Evolutionary conservation across 2,888 invertebrate genomes (phyloP).

Genomic region (Folsomia manolachei): DNA sequence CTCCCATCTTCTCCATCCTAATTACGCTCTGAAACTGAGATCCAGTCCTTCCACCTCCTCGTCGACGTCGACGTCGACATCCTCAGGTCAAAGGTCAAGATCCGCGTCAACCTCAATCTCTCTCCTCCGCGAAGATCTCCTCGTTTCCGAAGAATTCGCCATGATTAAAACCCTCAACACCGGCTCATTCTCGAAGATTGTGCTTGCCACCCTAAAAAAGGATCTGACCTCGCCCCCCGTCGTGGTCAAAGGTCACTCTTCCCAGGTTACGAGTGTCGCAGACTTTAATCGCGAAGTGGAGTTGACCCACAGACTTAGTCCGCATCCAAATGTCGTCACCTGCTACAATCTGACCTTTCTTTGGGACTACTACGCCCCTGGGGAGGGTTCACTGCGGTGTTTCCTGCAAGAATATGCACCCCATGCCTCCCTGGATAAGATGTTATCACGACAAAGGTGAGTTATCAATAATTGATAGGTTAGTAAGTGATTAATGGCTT

Average conservation of each 20-base stretch:
- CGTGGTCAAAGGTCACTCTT: constrained; percentile 67
- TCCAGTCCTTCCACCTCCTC: background rate
- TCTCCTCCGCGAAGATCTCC: constrained; percentile 50
- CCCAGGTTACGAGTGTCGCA: constrained; percentile 60
- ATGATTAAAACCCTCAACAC: constrained; percentile 65
- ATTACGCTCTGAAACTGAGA: too few relatives aligned
- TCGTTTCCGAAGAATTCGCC: constrained; percentile 63
- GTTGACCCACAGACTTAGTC: constrained; percentile 72
- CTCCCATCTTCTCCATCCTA: background rate
- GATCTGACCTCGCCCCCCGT: constrained; percentile 60
- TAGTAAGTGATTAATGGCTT: too few relatives aligned
- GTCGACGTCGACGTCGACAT: background rate
- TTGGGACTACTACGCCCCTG: constrained; percentile 62
- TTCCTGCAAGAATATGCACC: constrained; percentile 73
- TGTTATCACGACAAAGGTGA: background rate
- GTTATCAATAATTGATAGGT: background rate
- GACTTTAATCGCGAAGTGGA: constrained; percentile 74
- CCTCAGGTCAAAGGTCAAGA: background rate
- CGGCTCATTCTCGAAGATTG: constrained; percentile 67
- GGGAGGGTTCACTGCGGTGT: constrained; percentile 64
- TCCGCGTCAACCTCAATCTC: background rate
- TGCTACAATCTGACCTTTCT: constrained; percentile 71
- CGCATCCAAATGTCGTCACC: constrained; percentile 74
- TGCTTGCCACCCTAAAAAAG: constrained; percentile 58
- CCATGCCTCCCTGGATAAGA: constrained; percentile 62